phyloP scores from a whole-genome alignment of 2,888 invertebrate genomes.

The Epinotia demarniana region DNA sequence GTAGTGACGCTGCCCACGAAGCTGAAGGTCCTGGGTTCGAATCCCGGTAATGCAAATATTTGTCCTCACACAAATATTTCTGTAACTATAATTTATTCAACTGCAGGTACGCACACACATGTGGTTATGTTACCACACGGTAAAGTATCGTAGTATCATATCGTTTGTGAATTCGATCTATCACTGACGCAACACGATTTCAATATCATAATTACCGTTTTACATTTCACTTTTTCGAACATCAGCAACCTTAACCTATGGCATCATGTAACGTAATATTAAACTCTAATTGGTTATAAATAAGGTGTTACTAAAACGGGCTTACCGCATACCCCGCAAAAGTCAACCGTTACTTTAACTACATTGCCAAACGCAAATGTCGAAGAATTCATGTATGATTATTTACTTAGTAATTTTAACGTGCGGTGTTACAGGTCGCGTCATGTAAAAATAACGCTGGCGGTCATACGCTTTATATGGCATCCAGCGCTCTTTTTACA shows the following conservation, averaged over 20 bases:
- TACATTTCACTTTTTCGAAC: background rate
- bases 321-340: slow-evolving; percentile 29
- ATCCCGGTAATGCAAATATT: no score
- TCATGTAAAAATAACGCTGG: no score
- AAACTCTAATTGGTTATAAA: slow-evolving; percentile 12
- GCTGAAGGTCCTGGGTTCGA: no score
- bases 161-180: background rate
- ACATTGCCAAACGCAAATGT: slow-evolving; percentile 20
- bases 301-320: slow-evolving; percentile 7
- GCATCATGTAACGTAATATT: background rate
- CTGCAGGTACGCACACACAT: background rate
- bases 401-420: no score
- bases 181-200: slow-evolving; percentile 1
- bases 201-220: background rate
- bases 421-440: no score
- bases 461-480: no score
- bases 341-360: slow-evolving; percentile 13
- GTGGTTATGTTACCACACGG: no score
- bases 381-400: background rate
- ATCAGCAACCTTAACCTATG: slow-evolving; percentile 17
- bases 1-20: no score
- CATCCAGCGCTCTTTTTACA: no score
- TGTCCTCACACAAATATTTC: no score
- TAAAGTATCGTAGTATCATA: background rate
- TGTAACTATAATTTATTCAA: background rate